Percentiles rank a stretch among this genome's conserved stretches.
These are phyloP conservation scores for Eulemur mongoz DNA, from an alignment of 2,797 vertebrate genomes.

Conservation along the genomic window DNA sequence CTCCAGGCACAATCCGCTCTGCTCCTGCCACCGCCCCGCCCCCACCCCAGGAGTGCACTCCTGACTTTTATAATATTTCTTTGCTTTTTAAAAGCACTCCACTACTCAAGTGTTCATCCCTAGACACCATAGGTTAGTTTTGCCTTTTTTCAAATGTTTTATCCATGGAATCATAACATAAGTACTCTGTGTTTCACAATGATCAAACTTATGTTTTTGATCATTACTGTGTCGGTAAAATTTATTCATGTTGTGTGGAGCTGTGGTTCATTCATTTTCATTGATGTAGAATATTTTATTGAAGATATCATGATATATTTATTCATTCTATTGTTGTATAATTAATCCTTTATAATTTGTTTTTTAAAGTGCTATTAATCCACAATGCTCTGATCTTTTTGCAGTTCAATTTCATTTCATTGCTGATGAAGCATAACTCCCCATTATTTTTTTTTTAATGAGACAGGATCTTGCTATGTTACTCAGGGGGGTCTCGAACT, in stretches of 20 bases:
- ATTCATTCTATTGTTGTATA: background rate
- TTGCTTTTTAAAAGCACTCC: background rate
- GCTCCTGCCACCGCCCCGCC: too few relatives aligned
- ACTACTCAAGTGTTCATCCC: background rate
- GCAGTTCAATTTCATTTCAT: background rate
- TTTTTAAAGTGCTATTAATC: background rate
- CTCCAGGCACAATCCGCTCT: fast-evolving
- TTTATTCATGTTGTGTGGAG: background rate
- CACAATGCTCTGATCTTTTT: background rate
- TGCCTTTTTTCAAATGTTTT: background rate
- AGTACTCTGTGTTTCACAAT: background rate
- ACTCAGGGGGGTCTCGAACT: background rate
- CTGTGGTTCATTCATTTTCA: background rate
- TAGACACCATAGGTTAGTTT: background rate
- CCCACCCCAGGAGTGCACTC: background rate
- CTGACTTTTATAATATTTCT: background rate
- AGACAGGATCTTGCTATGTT: background rate
- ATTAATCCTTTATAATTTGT: background rate
- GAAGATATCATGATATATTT: background rate
- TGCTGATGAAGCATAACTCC: background rate
- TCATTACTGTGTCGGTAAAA: background rate
- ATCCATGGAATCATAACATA: background rate
- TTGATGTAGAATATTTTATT: background rate
- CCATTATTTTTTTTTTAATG: background rate
- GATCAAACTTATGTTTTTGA: background rate